Evolutionary conservation across 2,888 invertebrate genomes (phyloP), one percentile per base, ranked within the genome.

Genomic region (Hydriomena furcata): DNA sequence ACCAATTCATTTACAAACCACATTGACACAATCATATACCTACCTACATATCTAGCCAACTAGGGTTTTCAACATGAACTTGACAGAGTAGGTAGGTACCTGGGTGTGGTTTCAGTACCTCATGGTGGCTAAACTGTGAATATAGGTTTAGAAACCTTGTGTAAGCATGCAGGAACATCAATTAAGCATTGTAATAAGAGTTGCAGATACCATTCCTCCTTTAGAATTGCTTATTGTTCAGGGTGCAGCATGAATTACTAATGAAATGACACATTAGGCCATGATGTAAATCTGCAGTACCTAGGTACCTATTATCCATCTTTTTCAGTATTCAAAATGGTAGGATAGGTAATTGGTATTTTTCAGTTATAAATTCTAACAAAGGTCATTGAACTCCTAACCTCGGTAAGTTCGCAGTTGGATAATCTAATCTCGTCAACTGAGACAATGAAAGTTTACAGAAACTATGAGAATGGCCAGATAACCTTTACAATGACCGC

Each of bases 401-500:
- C 50, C 51, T 24, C 47, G 57, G n/a, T 55, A 49, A 59, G 41
- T 59, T 56, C 50, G 54, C 38, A 52, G 42, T 48, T 36, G 10
- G 41, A 10, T 50, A 57, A 47, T 52, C 43, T 52, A 37, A 40
- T 38, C 45, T 43, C 34, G 44, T 46, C 35, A 48, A 45, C 34
- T 21, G 23, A 52, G 48, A 58, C 58, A 63, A 58, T 58, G 51
- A 47, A 52, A 41, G 35, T 48, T 37, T 21, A 58, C 51, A 47
- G 30, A 41, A 44, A 46, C 34, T 45, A 51, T 62, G 55, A 56
- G 66, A 64, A 58, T 27, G 45, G 32, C 41, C 43, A 64, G 76
- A 78, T 76, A 76, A 79, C 73, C 73, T 77, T 68, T 60, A 76
- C 66, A 77, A 73, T 71, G 72, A 76, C 66, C 66, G 73, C 68